Evolutionary conservation across 2,888 invertebrate species (phyloP), one percentile per base, ranked within the genome.

Genomic region (Eurytoma californica): DNA sequence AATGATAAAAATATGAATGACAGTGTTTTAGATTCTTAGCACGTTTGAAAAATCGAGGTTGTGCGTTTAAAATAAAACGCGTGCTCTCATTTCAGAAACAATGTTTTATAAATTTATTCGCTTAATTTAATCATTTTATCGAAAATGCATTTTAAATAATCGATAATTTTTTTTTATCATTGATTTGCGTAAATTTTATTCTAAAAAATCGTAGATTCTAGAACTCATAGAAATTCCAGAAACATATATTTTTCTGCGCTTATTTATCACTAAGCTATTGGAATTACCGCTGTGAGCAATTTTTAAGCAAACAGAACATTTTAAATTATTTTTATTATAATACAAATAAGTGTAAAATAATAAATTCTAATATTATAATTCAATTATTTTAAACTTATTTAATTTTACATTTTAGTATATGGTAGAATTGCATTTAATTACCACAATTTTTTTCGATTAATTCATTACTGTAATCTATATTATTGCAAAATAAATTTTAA

Each of bases 1-100:
- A 77, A 74, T 75, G 77, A 76, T 81, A 76, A 78, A 81, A 77
- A 75, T 79, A 79, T 79, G 72, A 81, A 76, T 79, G 68, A 77
- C 72, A 78, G 76, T 78, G 61, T 81, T 79, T 81, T 68, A 76
- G 30, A 78, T 76, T 81, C 81, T 78, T 70, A 69, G 81, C 78
- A 76, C 65, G 81, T 81, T 78, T 70, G 53, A 65, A 78, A 76
- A 72, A 81, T 78, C 57, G 77, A 81, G 81, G 81, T 72, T 81
- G 76, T 47, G 61, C 47, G 65, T 78, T 81, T 58, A 65, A 80
- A 80, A 80, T 75, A 60, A 72, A 80, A 72, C 65, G 30, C 47
- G n/a, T 72, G 70, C 18, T 73, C 70, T 66, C 75, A 16, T 75
- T 80, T 74, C 28, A 66, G 24, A 72, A 18, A 28, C n/a, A 61